phyloP scores from a whole-genome alignment of 2,888 invertebrate genomes.

The Stenichneumon culpator region DNA sequence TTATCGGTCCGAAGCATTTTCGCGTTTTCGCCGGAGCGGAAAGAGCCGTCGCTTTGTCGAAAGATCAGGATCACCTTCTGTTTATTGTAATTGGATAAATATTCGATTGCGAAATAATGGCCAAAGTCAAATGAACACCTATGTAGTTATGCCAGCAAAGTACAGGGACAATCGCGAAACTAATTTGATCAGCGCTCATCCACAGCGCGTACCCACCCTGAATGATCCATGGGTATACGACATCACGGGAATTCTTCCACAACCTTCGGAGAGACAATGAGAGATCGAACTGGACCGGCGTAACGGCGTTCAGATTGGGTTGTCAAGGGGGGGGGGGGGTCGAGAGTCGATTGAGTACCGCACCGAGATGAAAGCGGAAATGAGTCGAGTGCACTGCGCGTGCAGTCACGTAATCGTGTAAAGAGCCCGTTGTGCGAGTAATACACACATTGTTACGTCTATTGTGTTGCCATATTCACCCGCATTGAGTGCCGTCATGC shows the following conservation, averaged over 20 bases:
- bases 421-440: constrained; percentile 33
- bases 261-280: constrained; percentile 2
- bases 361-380: constrained; percentile 39
- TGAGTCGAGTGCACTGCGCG: constrained; percentile 35
- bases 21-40: constrained; percentile 30
- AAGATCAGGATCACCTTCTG: constrained; percentile 34
- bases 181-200: neutral
- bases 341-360: constrained; percentile 20
- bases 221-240: neutral
- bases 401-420: constrained; percentile 27
- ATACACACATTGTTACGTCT: constrained; percentile 31
- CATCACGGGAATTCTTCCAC: constrained; percentile 26
- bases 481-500: constrained; percentile 4
- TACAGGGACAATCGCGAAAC: neutral
- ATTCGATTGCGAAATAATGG: neutral
- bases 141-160: neutral
- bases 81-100: constrained; percentile 7
- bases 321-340: constrained; percentile 16
- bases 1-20: constrained; percentile 55
- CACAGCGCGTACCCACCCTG: too few relatives aligned
- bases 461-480: constrained; percentile 35
- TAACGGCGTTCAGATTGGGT: neutral
- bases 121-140: neutral
- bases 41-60: constrained; percentile 1
- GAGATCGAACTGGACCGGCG: neutral